Percentiles rank a stretch among this genome's conserved stretches.
These are phyloP conservation scores for Trichomalopsis sarcophagae DNA, from an alignment of 1,140 invertebrate species.

Conservation along the genomic window DNA sequence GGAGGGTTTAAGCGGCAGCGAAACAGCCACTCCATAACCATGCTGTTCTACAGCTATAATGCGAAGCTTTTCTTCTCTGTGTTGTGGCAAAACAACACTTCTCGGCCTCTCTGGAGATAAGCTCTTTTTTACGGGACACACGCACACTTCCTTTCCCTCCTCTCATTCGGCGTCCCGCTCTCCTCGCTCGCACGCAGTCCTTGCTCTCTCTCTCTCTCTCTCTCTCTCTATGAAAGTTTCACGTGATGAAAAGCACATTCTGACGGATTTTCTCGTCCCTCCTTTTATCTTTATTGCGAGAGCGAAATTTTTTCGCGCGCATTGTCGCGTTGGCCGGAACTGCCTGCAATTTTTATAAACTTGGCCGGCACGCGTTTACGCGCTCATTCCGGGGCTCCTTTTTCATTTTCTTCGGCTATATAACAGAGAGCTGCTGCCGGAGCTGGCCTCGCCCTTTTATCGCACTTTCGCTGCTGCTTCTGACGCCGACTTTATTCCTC, in stretches of 20 bases:
- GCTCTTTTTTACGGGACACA: neutral
- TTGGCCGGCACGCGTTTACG: conserved; percentile 19
- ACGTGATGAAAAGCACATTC: conserved; percentile 44
- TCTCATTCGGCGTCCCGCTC: neutral
- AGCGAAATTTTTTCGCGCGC: conserved; percentile 19
- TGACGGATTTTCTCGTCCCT: conserved; percentile 45
- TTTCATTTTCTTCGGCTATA: conserved; percentile 1
- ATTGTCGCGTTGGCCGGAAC: conserved; percentile 27
- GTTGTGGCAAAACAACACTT: neutral
- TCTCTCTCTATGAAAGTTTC: conserved; percentile 30
- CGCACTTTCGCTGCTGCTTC: neutral
- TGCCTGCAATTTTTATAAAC: conserved; percentile 51
- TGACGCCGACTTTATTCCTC: conserved; percentile 21
- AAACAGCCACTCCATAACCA: too few relatives aligned
- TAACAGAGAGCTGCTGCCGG: neutral
- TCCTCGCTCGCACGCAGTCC: neutral
- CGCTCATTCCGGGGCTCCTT: neutral
- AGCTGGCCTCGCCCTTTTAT: neutral
- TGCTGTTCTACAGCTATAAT: too few relatives aligned
- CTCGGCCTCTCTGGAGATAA: neutral
- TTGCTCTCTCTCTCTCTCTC: too few relatives aligned
- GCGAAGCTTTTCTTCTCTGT: too few relatives aligned
- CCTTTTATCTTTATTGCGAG: conserved; percentile 40
- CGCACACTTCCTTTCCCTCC: neutral
- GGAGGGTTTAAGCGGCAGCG: too few relatives aligned